Evolutionary conservation across 2,113 vertebrate species (phyloP).

Genomic region (Sisor rabdophorus): DNA sequence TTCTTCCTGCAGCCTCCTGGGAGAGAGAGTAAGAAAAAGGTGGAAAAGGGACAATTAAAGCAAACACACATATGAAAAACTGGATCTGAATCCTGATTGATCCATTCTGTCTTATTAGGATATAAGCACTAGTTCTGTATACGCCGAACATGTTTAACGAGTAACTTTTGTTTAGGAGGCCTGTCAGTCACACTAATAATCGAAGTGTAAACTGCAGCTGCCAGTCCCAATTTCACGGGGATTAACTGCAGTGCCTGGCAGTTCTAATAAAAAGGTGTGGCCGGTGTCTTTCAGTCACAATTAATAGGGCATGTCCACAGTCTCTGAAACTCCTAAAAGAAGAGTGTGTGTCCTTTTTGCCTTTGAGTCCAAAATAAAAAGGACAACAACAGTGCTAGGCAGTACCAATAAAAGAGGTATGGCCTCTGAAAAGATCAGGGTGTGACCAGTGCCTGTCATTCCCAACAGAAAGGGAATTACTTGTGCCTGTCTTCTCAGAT

Average conservation of each 20-base stretch:
- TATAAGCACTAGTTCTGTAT: not conserved
- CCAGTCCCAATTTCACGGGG: too few relatives aligned
- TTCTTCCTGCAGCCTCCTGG: slow-evolving; percentile 86
- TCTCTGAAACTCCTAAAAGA: not conserved
- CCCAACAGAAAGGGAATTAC: not conserved
- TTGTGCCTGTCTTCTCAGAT: not conserved
- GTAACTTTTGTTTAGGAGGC: too few relatives aligned
- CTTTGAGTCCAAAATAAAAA: not conserved
- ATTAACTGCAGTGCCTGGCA: too few relatives aligned
- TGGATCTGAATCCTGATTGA: too few relatives aligned
- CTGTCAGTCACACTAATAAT: too few relatives aligned
- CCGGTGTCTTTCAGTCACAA: not conserved
- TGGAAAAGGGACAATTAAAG: too few relatives aligned
- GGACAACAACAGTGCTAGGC: too few relatives aligned
- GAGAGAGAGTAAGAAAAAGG: too few relatives aligned
- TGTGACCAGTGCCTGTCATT: not conserved
- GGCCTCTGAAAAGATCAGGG: not conserved
- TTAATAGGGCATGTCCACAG: not conserved
- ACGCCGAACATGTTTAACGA: not conserved
- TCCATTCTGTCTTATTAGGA: too few relatives aligned
- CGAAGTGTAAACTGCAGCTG: too few relatives aligned
- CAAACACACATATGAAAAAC: too few relatives aligned
- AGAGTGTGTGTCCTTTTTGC: not conserved
- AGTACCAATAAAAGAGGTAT: not conserved
- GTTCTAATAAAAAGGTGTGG: not conserved